A percentile compares a stretch with the other conserved stretches of the same genome.
phyloP scores from a whole-genome alignment of 2,113 vertebrate genomes.

The Cygnus atratus region DNA sequence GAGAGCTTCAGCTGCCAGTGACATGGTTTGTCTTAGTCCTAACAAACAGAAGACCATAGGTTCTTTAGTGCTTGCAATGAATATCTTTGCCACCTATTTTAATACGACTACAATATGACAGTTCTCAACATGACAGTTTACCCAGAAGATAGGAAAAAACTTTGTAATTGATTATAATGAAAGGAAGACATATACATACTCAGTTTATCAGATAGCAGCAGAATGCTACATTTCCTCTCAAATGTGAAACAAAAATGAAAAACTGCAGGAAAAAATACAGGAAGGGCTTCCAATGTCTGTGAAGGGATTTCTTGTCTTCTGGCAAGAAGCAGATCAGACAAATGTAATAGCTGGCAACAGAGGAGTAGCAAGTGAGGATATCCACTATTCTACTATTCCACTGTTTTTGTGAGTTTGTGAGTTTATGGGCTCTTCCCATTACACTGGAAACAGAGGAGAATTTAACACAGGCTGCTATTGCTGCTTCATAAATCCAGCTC shows the following conservation, averaged over 20 bases:
- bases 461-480: not conserved
- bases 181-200: not conserved
- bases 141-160: not conserved
- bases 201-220: not conserved
- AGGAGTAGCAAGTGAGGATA: not conserved
- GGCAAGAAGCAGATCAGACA: not conserved
- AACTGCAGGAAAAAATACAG: not conserved
- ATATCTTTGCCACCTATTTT: not conserved
- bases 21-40: not conserved
- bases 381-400: not conserved
- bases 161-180: not conserved
- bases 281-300: accelerated
- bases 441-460: not conserved
- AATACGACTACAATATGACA: not conserved
- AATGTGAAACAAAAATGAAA: not conserved
- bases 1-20: not conserved
- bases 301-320: not conserved
- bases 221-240: not conserved
- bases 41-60: not conserved
- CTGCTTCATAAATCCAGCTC: not conserved
- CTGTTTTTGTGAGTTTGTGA: no score
- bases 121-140: not conserved
- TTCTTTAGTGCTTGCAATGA: not conserved
- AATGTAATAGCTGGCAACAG: not conserved
- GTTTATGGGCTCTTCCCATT: no score